These are phyloP conservation scores for Craniophora ligustri DNA, from an alignment of 2,888 invertebrate genomes.

Conservation along the genomic window DNA sequence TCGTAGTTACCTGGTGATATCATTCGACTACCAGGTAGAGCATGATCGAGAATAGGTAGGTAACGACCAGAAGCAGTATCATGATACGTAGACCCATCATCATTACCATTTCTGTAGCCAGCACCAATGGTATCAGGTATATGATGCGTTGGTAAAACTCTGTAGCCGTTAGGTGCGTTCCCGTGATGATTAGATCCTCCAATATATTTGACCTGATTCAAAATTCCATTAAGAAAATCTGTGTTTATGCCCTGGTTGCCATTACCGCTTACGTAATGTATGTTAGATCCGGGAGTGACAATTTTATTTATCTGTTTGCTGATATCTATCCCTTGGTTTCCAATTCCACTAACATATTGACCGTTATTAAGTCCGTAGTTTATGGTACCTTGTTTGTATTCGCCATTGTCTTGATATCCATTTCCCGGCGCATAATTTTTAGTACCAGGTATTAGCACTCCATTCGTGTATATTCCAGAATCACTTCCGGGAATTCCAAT, in stretches of 20 bases:
- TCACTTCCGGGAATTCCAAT: not conserved
- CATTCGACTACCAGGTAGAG: not conserved
- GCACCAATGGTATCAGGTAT: not conserved
- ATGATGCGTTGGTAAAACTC: not conserved
- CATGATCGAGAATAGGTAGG: not conserved
- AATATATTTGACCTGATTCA: not conserved
- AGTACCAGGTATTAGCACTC: not conserved
- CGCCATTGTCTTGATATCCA: not conserved
- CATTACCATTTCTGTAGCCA: too few relatives aligned
- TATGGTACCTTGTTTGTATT: too few relatives aligned
- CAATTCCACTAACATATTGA: not conserved
- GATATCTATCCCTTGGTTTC: not conserved
- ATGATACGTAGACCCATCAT: not conserved
- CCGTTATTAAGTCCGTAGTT: not conserved
- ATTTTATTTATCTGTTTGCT: not conserved
- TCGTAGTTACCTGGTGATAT: not conserved
- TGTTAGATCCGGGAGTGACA: not conserved
- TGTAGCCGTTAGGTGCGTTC: not conserved
- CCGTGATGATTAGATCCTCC: not conserved
- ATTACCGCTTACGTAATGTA: not conserved
- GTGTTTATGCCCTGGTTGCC: not conserved
- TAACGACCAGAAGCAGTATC: not conserved
- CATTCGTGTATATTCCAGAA: not conserved
- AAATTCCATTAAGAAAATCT: not conserved
- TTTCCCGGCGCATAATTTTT: not conserved